Percentiles rank a stretch among this genome's conserved stretches.
Evolutionary conservation across 2,888 invertebrate genomes (phyloP).

Genomic region (Rhagonycha fulva): DNA sequence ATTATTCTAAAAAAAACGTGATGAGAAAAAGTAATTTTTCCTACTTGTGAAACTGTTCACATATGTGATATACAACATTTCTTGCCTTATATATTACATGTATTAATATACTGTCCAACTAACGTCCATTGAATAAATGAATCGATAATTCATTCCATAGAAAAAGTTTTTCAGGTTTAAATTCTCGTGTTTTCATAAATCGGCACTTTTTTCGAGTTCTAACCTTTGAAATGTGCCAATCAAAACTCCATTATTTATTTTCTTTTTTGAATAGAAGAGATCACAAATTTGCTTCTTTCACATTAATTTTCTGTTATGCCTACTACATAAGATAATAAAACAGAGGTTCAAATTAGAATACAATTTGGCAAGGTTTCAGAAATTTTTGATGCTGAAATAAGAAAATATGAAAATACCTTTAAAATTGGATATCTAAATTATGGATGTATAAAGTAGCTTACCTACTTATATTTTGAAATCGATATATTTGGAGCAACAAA

Average conservation of each 20-base stretch:
- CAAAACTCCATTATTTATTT: background rate
- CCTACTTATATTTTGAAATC: background rate
- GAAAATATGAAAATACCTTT: background rate
- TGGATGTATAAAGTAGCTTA: background rate
- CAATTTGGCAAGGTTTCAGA: background rate
- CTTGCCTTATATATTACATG: background rate
- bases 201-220: background rate
- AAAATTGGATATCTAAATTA: background rate
- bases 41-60: background rate
- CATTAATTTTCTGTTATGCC: background rate
- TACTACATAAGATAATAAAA: background rate
- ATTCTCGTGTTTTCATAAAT: background rate
- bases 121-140: slow-evolving; percentile 1
- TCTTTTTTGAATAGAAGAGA: background rate
- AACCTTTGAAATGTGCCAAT: background rate
- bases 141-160: background rate
- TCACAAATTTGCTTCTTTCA: too few species aligned
- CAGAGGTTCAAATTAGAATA: background rate
- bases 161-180: background rate
- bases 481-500: background rate
- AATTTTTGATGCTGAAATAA: background rate
- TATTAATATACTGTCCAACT: slow-evolving; percentile 1
- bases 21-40: slow-evolving; percentile 5
- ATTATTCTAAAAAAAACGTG: slow-evolving; percentile 8
- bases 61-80: slow-evolving; percentile 1